phyloP scores from a whole-genome alignment of 92 coral and sea anemone species.

The Ricordea florida region DNA sequence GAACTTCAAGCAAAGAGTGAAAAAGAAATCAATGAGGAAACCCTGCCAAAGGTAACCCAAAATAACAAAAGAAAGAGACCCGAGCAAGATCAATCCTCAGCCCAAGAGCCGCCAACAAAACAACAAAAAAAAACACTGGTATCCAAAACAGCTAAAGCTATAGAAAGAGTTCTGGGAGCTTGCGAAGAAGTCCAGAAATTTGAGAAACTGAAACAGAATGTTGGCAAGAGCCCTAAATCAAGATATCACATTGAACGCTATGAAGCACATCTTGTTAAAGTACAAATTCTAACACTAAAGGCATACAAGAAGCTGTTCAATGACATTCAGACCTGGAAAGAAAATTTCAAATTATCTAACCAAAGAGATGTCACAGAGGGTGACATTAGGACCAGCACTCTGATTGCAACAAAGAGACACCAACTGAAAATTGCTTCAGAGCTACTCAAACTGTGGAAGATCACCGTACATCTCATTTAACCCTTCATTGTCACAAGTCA shows the following conservation, averaged over 20 bases:
- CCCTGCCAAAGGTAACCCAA: background rate
- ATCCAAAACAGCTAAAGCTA: slow-evolving; percentile 44
- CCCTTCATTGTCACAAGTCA: background rate
- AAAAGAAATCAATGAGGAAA: background rate
- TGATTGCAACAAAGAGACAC: background rate
- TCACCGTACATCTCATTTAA: slow-evolving; percentile 18
- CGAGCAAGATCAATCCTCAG: slow-evolving; percentile 9
- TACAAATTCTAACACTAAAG: slow-evolving; percentile 48
- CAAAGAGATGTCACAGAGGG: background rate
- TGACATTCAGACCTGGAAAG: slow-evolving; percentile 29
- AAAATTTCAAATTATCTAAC: background rate
- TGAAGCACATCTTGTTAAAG: slow-evolving; percentile 24
- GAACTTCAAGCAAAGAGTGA: background rate
- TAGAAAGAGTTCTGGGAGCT: slow-evolving; percentile 28
- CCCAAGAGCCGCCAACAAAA: background rate
- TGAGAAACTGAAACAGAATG: slow-evolving; percentile 31
- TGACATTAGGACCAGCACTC: background rate
- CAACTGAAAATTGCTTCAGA: slow-evolving; percentile 4
- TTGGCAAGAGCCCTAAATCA: slow-evolving; percentile 26
- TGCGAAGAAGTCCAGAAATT: slow-evolving; percentile 23
- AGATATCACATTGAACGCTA: slow-evolving; percentile 48
- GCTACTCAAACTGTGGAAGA: slow-evolving; percentile 34
- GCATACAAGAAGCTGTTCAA: slow-evolving; percentile 15
- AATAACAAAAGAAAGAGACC: background rate
- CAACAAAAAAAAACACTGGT: background rate